Evolutionary conservation across 2,888 invertebrate species (phyloP).

Genomic region (Meta bourneti): DNA sequence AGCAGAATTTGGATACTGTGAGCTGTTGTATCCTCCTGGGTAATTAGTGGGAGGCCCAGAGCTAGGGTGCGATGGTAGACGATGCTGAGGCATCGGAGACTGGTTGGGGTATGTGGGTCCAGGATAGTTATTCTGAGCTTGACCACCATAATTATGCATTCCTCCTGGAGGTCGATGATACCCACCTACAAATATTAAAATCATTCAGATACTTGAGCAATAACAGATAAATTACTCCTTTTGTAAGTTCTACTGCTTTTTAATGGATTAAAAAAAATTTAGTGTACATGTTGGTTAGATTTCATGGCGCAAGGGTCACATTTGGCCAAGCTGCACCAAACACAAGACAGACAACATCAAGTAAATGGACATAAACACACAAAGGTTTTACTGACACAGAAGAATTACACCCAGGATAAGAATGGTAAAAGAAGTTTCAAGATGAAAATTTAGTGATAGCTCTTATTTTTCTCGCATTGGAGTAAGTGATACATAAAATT

Average conservation of each 20-base stretch:
- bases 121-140: conserved; percentile 73
- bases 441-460: background rate
- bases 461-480: background rate
- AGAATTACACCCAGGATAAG: background rate
- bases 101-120: conserved; percentile 60
- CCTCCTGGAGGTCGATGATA: conserved; percentile 73
- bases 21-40: conserved; percentile 55
- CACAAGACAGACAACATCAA: no score
- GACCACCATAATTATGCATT: conserved; percentile 77
- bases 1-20: conserved; percentile 45
- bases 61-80: conserved; percentile 47
- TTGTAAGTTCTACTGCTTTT: no score
- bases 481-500: no score
- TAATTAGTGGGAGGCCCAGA: conserved; percentile 51
- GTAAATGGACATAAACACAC: no score
- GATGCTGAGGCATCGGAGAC: conserved; percentile 55
- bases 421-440: background rate
- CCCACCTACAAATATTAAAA: conserved; percentile 46
- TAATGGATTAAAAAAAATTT: background rate
- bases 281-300: no score
- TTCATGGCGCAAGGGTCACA: no score
- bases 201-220: background rate
- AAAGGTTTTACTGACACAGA: no score
- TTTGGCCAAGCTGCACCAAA: no score
- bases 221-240: no score